Evolutionary conservation across 2,113 vertebrate genomes (phyloP).

Genomic region (Sinocyclocheilus rhinocerous): DNA sequence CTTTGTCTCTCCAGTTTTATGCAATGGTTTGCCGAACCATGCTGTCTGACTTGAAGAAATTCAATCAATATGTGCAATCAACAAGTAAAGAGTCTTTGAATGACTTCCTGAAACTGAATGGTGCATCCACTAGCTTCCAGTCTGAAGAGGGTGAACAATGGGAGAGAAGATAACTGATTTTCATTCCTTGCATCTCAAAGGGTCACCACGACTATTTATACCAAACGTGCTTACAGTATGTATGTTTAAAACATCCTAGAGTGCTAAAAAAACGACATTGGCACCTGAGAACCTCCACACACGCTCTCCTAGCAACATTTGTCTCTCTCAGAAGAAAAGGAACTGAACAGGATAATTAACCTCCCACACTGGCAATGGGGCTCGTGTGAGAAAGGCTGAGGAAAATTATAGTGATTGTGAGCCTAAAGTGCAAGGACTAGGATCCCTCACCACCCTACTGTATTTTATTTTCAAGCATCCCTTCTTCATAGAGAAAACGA

Average conservation of each 20-base stretch:
- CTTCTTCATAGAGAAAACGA: slow-evolving; percentile 3
- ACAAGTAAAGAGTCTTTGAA: slow-evolving; percentile 17
- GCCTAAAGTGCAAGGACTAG: slow-evolving; percentile 34
- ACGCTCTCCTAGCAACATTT: neutral
- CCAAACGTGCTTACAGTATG: slow-evolving; percentile 14
- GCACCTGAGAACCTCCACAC: neutral
- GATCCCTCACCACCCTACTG: neutral
- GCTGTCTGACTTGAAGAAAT: neutral
- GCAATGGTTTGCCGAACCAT: neutral
- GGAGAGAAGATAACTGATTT: slow-evolving; percentile 20
- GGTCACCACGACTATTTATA: slow-evolving; percentile 24
- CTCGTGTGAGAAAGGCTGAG: slow-evolving; percentile 23
- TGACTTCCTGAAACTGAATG: slow-evolving; percentile 21
- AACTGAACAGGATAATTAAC: slow-evolving; percentile 55
- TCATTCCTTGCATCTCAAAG: neutral
- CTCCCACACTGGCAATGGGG: slow-evolving; percentile 57
- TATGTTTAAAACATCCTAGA: slow-evolving; percentile 18
- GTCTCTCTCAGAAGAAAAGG: slow-evolving; percentile 27
- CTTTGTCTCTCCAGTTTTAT: neutral
- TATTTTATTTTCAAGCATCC: neutral
- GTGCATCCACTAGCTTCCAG: neutral
- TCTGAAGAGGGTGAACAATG: slow-evolving; percentile 26
- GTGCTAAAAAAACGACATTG: neutral
- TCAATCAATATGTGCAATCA: neutral
- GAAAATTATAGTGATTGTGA: slow-evolving; percentile 58